phyloP scores from a whole-genome alignment of 2,888 invertebrate genomes.

The Tolmerus cingulatus region DNA sequence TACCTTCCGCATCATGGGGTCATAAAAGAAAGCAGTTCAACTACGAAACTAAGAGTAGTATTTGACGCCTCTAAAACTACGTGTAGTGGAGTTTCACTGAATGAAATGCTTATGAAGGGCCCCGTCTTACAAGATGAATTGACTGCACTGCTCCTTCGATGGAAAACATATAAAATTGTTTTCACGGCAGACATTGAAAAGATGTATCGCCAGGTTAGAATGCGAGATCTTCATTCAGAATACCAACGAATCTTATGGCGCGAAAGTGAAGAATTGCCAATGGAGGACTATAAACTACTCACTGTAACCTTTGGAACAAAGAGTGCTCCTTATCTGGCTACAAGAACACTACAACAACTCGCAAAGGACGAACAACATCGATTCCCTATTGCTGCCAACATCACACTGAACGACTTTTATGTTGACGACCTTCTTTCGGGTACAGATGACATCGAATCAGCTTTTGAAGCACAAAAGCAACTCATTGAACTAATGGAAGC shows the following conservation, averaged over 20 bases:
- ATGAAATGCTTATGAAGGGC: slow-evolving; percentile 46
- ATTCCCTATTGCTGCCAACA: not conserved
- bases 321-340: slow-evolving; percentile 46
- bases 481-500: not conserved
- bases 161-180: not conserved
- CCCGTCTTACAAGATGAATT: slow-evolving; percentile 47
- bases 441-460: not conserved
- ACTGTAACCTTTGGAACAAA: slow-evolving; percentile 46
- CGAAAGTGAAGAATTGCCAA: slow-evolving; percentile 1
- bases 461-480: not conserved
- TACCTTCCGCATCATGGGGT: slow-evolving; percentile 26
- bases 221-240: not conserved
- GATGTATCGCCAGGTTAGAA: slow-evolving; percentile 43
- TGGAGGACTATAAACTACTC: slow-evolving; percentile 38
- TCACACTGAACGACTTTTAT: not conserved
- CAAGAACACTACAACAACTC: slow-evolving; percentile 38
- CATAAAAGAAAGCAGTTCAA: not conserved
- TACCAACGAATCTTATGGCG: slow-evolving; percentile 49
- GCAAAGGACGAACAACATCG: not conserved
- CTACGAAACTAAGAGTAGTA: not conserved
- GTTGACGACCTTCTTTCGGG: not conserved
- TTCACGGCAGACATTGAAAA: slow-evolving; percentile 51
- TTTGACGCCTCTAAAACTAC: slow-evolving; percentile 32
- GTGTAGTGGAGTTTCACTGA: not conserved
- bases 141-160: not conserved